These are phyloP conservation scores for Ochropacha duplaris DNA, from an alignment of 2,888 invertebrate genomes.

Conservation along the genomic window DNA sequence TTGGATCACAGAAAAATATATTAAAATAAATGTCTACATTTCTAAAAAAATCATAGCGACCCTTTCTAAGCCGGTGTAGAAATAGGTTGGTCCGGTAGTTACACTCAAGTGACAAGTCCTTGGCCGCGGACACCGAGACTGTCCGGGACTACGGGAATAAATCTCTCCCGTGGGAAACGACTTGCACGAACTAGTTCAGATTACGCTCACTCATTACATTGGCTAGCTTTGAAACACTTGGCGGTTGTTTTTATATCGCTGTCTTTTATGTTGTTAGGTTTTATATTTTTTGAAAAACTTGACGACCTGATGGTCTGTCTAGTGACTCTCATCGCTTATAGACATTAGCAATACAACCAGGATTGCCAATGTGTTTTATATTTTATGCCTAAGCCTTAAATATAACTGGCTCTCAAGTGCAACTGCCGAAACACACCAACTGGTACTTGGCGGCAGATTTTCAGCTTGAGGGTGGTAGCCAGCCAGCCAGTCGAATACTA, in stretches of 20 bases:
- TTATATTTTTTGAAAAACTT: too few species aligned
- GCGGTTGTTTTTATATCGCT: neutral
- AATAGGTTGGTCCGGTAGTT: neutral
- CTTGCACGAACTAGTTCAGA: neutral
- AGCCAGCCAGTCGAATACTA: too few species aligned
- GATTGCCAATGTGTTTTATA: too few species aligned
- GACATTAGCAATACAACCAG: too few species aligned
- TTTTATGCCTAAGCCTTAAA: too few species aligned
- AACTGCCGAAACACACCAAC: too few species aligned
- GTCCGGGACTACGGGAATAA: neutral
- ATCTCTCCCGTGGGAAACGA: neutral
- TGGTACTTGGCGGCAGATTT: too few species aligned
- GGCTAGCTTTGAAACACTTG: neutral
- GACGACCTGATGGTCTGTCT: too few species aligned
- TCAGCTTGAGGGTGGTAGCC: too few species aligned
- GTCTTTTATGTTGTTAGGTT: neutral
- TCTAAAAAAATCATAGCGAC: neutral
- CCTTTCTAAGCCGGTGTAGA: neutral
- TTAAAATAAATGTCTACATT: neutral
- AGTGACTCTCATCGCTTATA: too few species aligned
- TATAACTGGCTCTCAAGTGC: too few species aligned
- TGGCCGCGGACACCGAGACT: neutral
- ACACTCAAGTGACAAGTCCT: neutral
- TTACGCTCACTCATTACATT: conserved; percentile 1
- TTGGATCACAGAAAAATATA: too few species aligned